Evolutionary conservation across 1,140 invertebrate species (phyloP).

Genomic region (Danaus plexippus): DNA sequence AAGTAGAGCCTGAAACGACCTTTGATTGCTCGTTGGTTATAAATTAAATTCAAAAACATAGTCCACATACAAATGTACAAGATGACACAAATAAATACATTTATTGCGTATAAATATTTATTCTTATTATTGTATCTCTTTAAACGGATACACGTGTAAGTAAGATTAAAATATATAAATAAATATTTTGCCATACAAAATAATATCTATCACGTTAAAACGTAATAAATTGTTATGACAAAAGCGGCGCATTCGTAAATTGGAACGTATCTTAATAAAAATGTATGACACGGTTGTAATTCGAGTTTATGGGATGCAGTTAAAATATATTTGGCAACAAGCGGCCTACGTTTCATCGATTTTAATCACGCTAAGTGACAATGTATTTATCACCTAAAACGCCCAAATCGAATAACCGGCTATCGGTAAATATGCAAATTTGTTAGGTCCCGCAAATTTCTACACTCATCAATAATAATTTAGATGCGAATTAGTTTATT

Average conservation of each 20-base stretch:
- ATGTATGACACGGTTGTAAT: conserved; percentile 21
- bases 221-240: conserved; percentile 11
- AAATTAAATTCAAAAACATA: too few species aligned
- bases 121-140: too few species aligned
- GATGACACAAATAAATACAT: too few species aligned
- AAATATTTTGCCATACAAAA: not conserved
- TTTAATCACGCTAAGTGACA: conserved; percentile 58
- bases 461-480: conserved; percentile 5
- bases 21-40: too few species aligned
- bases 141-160: too few species aligned
- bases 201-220: conserved; percentile 3
- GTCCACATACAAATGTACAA: too few species aligned
- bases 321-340: conserved; percentile 31
- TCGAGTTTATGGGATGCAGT: conserved; percentile 17
- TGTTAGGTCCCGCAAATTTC: conserved; percentile 22
- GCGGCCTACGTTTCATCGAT: conserved; percentile 32
- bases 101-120: too few species aligned
- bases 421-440: conserved; percentile 28
- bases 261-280: conserved; percentile 16
- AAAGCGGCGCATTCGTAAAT: conserved; percentile 12
- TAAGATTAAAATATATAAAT: too few species aligned
- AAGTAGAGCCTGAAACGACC: too few species aligned
- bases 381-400: conserved; percentile 49
- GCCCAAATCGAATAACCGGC: conserved; percentile 24
- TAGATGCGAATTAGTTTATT: conserved; percentile 8